phyloP scores from a whole-genome alignment of 2,888 invertebrate genomes.

The Ligdia adustata region DNA sequence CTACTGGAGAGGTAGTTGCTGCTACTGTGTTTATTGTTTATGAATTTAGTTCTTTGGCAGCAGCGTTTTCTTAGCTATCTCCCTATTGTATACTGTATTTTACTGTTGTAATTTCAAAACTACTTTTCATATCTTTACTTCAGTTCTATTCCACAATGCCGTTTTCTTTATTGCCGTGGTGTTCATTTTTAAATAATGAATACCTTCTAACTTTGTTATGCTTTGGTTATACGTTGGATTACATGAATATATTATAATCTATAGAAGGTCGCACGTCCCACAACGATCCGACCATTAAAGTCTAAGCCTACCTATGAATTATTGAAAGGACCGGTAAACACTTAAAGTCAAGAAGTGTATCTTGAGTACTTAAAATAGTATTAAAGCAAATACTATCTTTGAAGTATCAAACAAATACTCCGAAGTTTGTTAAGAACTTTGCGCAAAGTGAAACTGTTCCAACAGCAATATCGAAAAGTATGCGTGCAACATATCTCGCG shows the following conservation, averaged over 20 bases:
- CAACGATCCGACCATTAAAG: constrained; percentile 1
- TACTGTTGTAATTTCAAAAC: no score
- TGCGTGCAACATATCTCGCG: constrained; percentile 32
- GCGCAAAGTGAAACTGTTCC: constrained; percentile 10
- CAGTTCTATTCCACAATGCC: no score
- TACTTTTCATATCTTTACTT: no score
- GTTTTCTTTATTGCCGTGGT: no score
- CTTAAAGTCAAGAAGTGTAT: constrained; percentile 10
- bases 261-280: constrained; percentile 7
- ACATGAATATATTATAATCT: constrained; percentile 2
- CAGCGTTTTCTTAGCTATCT: no score
- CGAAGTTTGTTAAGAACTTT: constrained; percentile 9
- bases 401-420: background rate
- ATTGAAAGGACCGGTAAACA: constrained; percentile 9
- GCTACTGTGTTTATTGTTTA: no score
- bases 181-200: no score
- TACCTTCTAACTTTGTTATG: no score
- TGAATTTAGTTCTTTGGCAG: no score
- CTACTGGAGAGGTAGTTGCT: background rate
- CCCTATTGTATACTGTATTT: no score
- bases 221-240: background rate
- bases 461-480: constrained; percentile 12
- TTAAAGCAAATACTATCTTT: constrained; percentile 1
- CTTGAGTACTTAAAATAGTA: constrained; percentile 5
- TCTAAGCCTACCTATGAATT: background rate